Evolutionary conservation across 2,888 invertebrate species (phyloP).

Genomic region (Lamellibrachia satsuma): DNA sequence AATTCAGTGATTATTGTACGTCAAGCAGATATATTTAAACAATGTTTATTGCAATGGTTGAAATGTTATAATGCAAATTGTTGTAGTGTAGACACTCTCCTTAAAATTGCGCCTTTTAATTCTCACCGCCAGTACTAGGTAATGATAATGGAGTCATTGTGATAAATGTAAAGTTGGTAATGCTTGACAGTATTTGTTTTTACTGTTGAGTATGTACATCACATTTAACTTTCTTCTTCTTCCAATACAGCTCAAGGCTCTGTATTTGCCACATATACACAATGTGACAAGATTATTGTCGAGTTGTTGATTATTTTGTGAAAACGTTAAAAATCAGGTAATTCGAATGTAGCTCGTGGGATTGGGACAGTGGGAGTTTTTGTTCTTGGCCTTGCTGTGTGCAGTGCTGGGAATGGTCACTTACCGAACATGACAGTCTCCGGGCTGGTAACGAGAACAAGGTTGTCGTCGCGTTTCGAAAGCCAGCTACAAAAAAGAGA

Average conservation of each 20-base stretch:
- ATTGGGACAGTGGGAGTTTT: background rate
- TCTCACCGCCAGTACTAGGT: too few species aligned
- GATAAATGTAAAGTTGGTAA: background rate
- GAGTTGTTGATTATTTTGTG: too few species aligned
- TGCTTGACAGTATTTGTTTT: background rate
- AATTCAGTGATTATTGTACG: too few species aligned
- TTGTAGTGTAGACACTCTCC: too few species aligned
- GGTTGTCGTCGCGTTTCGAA: conserved; percentile 52
- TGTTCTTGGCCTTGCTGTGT: too few species aligned
- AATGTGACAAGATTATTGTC: too few species aligned
- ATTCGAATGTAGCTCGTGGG: background rate
- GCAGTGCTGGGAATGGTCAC: background rate
- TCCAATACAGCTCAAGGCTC: too few species aligned
- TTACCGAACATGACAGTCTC: conserved; percentile 21
- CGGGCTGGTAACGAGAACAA: conserved; percentile 51
- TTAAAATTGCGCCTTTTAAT: too few species aligned
- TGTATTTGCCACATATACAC: too few species aligned
- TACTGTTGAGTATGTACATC: background rate
- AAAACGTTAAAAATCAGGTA: background rate
- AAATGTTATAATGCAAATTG: background rate
- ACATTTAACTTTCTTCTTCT: background rate
- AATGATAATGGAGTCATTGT: too few species aligned
- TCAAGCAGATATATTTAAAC: too few species aligned
- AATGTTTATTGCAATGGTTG: background rate
- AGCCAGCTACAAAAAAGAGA: conserved; percentile 50